Evolutionary conservation across 2,888 invertebrate genomes (phyloP), one percentile per base, ranked within the genome.

Genomic region (Sarcophaga caerulescens): DNA sequence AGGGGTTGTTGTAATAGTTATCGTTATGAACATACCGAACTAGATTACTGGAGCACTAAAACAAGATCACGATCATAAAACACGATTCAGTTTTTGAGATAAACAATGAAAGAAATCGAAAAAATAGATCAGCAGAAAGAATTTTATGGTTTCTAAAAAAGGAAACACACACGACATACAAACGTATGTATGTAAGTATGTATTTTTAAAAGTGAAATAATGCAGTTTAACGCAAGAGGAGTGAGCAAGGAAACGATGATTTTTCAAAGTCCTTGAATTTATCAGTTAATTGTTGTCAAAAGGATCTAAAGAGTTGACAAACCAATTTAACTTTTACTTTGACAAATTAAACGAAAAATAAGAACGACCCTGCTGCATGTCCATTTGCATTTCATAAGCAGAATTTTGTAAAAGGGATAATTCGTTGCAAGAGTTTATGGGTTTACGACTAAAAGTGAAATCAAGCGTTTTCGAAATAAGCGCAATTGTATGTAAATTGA

Each of bases 241-340:
- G 47, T 77, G 65, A 59, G 45, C 45, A 35, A 35, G 35, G 8
- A 35, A 35, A 35, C 35, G 35, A 35, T 35, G 35, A 3, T 62
- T 62, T 44, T n/a, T 17, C 3, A 75, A 60, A 19, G 66, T 10
- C 84, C 84, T 80, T 80, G 70, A 70, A 69, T 65, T 19, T 10
- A 52, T 52, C 35, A 66, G 74, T 69, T 79, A 75, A 79, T 74
- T 75, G 57, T 65, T 69, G 23, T n/a, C 35, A 35, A 60, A 68
- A 69, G 44, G n/a, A 71, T 85, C 19, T 71, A 82, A 82, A 81
- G 80, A 86, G 86, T 86, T 84, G 84, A 75, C 57, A 70, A 74
- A 19, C 66, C 10, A 78, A 78, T 81, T 86, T 86, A 86, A 84
- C 86, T 86, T 86, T 86, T 75, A 52, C 52, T 66, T 86, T 86